A percentile compares a stretch with the other conserved stretches of the same genome.
Conservation (phyloP, 2,797 vertebrate species). For the Cyprinella venusta region DNA sequence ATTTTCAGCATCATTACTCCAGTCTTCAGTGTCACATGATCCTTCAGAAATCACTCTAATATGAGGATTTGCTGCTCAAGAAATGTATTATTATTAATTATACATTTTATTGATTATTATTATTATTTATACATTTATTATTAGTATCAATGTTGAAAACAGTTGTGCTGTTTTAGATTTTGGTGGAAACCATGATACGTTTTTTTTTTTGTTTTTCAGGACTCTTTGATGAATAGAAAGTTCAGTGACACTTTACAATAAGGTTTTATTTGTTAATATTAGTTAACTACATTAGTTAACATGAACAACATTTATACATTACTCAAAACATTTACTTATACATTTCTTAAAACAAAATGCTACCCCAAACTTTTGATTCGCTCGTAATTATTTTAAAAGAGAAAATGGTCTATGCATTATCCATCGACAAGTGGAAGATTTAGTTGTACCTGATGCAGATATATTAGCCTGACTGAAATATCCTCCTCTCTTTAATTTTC, state of each 20-base stretch:
- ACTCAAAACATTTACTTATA: neutral
- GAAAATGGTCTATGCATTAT: neutral
- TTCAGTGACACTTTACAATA: neutral
- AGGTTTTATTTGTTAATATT: no score
- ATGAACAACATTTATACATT: no score
- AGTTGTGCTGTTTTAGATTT: neutral
- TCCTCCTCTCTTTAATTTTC: conserved; percentile 1
- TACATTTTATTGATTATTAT: no score
- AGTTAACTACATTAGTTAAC: no score
- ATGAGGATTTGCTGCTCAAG: neutral
- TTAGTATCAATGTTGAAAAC: neutral
- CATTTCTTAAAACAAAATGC: neutral
- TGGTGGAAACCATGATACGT: no score
- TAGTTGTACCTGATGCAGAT: neutral
- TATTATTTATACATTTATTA: no score
- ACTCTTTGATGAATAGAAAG: neutral
- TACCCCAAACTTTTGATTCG: neutral
- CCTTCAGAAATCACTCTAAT: neutral
- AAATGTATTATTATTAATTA: no score
- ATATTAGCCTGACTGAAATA: neutral
- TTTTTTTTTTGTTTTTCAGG: no score
- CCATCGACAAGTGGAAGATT: neutral
- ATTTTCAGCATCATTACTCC: neutral
- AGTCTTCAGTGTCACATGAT: neutral
- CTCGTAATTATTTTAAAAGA: neutral